Conservation (phyloP, 30 jellyfish, hydroid and myxozoan species). For the Catostylus mosaicus region DNA sequence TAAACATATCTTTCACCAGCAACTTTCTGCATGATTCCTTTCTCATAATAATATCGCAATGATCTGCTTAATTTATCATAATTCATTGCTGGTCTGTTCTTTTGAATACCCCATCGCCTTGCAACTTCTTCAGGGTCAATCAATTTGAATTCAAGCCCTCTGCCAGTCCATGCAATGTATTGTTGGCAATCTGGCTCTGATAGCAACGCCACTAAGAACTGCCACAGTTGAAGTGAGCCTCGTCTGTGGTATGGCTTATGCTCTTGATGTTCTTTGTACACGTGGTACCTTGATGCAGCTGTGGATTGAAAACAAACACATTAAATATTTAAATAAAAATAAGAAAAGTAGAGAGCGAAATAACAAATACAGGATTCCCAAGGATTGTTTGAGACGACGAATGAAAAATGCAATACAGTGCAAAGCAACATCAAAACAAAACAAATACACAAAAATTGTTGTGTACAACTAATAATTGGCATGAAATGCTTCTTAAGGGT, state of each 20-base stretch:
- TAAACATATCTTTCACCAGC: constrained; percentile 98
- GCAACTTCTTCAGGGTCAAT: constrained; percentile 99
- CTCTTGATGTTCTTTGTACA: constrained; percentile 66
- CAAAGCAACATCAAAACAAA: too few species aligned
- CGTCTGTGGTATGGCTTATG: constrained; percentile 95
- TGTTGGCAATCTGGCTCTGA: constrained; percentile 98
- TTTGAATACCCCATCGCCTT: constrained; percentile 99
- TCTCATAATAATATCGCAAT: constrained; percentile 91
- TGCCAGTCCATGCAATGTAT: constrained; percentile 96
- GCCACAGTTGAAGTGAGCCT: constrained; percentile 98
- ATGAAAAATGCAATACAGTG: too few species aligned
- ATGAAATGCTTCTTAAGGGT: too few species aligned
- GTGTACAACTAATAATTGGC: too few species aligned
- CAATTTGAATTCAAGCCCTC: constrained; percentile 96
- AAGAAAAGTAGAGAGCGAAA: too few species aligned
- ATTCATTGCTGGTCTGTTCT: constrained; percentile 98
- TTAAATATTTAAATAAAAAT: too few species aligned
- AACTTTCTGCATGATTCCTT: constrained; percentile 98
- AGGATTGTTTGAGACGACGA: too few species aligned
- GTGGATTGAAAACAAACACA: too few species aligned
- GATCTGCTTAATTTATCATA: constrained; percentile 97
- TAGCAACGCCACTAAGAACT: constrained; percentile 92
- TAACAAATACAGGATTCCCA: too few species aligned
- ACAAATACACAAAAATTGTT: too few species aligned
- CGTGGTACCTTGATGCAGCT: constrained; percentile 61